phyloP scores from a whole-genome alignment of 2,888 invertebrate genomes.

The Meganola albula region DNA sequence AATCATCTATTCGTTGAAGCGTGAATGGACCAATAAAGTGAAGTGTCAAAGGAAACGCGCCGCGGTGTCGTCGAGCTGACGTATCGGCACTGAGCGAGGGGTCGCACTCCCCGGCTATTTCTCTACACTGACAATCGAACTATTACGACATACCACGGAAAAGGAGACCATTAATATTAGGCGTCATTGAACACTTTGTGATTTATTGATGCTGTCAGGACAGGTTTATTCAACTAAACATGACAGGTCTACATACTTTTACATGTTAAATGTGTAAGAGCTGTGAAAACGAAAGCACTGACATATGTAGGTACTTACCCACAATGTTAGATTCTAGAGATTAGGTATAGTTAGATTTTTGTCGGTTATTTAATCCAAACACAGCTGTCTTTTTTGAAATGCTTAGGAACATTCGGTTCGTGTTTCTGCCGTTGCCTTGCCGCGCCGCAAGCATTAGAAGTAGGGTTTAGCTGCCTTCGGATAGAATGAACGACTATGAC shows the following conservation, averaged over 20 bases:
- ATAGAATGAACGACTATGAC: too few relatives aligned
- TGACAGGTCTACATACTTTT: conserved; percentile 9
- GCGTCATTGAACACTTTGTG: conserved; percentile 18
- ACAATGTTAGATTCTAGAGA: too few relatives aligned
- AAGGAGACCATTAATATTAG: conserved; percentile 30
- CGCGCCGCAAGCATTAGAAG: too few relatives aligned
- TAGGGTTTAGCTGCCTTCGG: too few relatives aligned
- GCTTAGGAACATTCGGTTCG: too few relatives aligned
- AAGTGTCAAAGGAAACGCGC: conserved; percentile 39
- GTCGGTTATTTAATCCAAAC: too few relatives aligned
- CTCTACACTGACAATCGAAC: conserved; percentile 29
- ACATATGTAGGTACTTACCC: too few relatives aligned
- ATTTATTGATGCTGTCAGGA: conserved; percentile 16
- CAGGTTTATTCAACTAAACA: conserved; percentile 16
- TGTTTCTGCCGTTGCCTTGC: too few relatives aligned
- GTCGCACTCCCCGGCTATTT: conserved; percentile 36
- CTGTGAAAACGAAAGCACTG: too few relatives aligned
- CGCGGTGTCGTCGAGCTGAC: conserved; percentile 23
- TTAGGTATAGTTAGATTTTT: too few relatives aligned
- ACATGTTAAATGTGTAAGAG: too few relatives aligned
- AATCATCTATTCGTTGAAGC: conserved; percentile 37
- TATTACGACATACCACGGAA: conserved; percentile 23
- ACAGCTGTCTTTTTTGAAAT: too few relatives aligned
- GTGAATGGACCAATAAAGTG: conserved; percentile 50
- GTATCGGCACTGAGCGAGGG: conserved; percentile 34